Base-by-base conservation (phyloP, 2,888 invertebrate genomes). In the Cataglyphis rosenhaueri region DNA sequence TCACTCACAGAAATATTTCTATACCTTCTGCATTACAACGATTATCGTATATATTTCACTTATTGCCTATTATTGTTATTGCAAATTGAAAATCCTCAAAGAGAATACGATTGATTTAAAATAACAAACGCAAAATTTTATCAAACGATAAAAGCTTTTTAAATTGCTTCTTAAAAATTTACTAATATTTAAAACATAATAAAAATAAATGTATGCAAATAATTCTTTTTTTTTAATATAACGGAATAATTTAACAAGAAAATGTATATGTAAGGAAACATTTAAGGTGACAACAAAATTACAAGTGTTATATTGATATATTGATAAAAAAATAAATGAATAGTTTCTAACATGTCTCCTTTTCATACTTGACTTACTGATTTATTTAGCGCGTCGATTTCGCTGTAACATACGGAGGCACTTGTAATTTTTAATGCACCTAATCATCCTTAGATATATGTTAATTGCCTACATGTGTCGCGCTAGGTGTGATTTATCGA, bases 401-500 rank as follows among this genome's bases (percentile, higher is more conserved):
- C 55, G 70, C 76, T 64, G 55, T 81, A 79, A 65, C 81, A 88
- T 44, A 38, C 68, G 85, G 81, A 83, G 86, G 84, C 85, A 81
- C 86, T 85, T 86, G 87, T 90, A 89, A 88, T 88, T 88, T 85
- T 84, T 86, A 90, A 87, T 86, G 86, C 89, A 86, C 84, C 89
- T 89, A 92, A 91, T 92, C 91, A 88, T 86, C 86, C 85, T 81
- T 87, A 88, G 85, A 87, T 87, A 88, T 85, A 79, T 86, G 86
- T 90, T 92, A 92, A 92, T 92, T 91, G 91, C 87, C 87, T 86
- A 88, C 88, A 88, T 86, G 87, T 87, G 84, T 90, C 87, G 83
- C 81, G 87, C 86, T 87, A 88, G 83, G 86, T 88, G 92, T 93
- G 92, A 93, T 93, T 93, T 93, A 93, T 89, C 86, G 91, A 86